A percentile compares a stretch with the other conserved stretches of the same genome.
Evolutionary conservation across 2,113 vertebrate species (phyloP).

Genomic region (Pantherophis guttatus): DNA sequence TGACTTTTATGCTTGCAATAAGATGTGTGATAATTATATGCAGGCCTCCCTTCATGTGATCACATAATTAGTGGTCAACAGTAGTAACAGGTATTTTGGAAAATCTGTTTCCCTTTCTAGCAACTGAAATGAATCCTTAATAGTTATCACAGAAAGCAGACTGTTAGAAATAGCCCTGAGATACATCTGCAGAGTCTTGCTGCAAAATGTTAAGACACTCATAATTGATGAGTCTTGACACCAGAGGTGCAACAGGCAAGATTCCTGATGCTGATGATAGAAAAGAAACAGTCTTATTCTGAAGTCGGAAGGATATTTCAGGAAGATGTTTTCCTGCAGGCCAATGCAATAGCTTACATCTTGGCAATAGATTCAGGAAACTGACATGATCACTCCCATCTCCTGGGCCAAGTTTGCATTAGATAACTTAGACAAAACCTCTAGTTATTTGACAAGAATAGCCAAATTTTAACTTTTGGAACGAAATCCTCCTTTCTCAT

Average conservation of each 20-base stretch:
- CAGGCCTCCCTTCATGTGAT: conserved; percentile 12
- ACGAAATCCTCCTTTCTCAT: conserved; percentile 53
- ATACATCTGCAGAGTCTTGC: not conserved
- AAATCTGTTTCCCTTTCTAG: not conserved
- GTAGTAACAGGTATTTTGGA: conserved; percentile 19
- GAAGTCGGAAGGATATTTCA: not conserved
- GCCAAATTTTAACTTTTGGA: conserved; percentile 41
- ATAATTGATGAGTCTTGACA: conserved; percentile 17
- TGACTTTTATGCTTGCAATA: conserved; percentile 6
- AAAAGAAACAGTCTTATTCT: conserved; percentile 17
- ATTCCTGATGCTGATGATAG: conserved; percentile 7
- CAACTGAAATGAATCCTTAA: not conserved
- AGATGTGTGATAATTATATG: conserved; percentile 24
- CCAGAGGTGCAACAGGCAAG: conserved; percentile 24
- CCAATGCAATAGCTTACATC: not conserved
- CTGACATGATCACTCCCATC: not conserved
- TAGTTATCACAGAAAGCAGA: not conserved
- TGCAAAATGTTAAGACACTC: conserved; percentile 1
- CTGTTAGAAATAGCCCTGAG: not conserved
- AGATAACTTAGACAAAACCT: conserved; percentile 23
- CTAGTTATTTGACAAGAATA: conserved; percentile 41
- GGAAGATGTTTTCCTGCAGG: conserved; percentile 32
- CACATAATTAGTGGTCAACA: conserved; percentile 39
- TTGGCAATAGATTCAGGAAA: not conserved
- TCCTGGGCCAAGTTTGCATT: conserved; percentile 4